Conservation (phyloP, 1,140 invertebrate genomes). For the Listronotus oregonensis region DNA sequence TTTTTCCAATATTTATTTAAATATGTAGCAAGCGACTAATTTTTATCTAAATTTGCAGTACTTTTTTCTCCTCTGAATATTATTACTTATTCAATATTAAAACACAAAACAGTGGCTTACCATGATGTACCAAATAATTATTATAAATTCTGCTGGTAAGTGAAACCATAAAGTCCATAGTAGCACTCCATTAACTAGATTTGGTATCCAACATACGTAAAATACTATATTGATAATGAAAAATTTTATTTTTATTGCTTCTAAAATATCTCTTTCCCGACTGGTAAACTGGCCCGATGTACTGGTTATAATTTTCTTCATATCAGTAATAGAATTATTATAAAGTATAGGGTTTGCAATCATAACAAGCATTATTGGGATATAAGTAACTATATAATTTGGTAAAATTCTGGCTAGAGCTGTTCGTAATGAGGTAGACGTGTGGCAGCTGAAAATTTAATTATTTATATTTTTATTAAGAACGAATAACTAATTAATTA, state of each 20-base stretch:
- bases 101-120: conserved; percentile 59
- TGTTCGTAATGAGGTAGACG: conserved; percentile 62
- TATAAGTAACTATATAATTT: conserved; percentile 77
- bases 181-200: conserved; percentile 75
- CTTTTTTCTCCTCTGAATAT: too few species aligned
- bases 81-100: too few species aligned
- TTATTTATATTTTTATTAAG: conserved; percentile 11
- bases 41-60: too few species aligned
- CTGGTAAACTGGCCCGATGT: conserved; percentile 69
- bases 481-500: background rate
- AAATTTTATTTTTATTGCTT: conserved; percentile 74
- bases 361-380: conserved; percentile 76
- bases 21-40: too few species aligned
- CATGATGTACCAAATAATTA: conserved; percentile 80
- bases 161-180: conserved; percentile 78
- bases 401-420: conserved; percentile 72
- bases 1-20: too few species aligned
- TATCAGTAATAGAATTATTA: conserved; percentile 65
- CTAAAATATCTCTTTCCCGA: conserved; percentile 72
- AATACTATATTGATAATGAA: conserved; percentile 76
- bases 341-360: conserved; percentile 77
- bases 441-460: conserved; percentile 70
- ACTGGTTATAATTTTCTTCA: conserved; percentile 66
- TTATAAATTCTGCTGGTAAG: conserved; percentile 69
- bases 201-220: conserved; percentile 82